Evolutionary conservation across 2,888 invertebrate genomes (phyloP).

Genomic region (Rhagonycha fulva): DNA sequence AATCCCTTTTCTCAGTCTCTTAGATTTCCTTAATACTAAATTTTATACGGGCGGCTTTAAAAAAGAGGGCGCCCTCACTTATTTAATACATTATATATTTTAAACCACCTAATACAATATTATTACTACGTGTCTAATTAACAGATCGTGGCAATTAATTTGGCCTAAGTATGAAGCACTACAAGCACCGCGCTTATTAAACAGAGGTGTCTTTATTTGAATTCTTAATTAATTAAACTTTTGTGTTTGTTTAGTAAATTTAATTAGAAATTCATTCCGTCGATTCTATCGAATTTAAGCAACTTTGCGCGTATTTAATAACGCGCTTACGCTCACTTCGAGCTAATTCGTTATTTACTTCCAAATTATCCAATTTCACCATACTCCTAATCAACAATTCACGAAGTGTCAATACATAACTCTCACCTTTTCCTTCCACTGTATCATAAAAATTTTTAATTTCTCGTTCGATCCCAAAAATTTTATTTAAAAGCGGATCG

Average conservation of each 20-base stretch:
- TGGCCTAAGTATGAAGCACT: not conserved
- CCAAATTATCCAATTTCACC: conserved; percentile 4
- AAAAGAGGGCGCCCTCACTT: not conserved
- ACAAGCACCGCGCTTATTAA: not conserved
- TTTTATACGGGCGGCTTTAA: too few relatives aligned
- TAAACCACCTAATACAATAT: not conserved
- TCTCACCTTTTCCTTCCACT: not conserved
- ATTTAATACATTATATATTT: not conserved
- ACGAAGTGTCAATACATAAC: not conserved
- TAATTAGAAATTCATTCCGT: not conserved
- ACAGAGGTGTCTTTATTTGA: not conserved
- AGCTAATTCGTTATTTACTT: not conserved
- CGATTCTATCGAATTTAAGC: not conserved
- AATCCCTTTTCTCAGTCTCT: not conserved
- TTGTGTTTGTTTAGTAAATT: not conserved
- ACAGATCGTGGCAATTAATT: not conserved
- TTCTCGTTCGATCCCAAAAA: not conserved
- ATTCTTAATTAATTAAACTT: not conserved
- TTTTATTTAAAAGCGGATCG: not conserved
- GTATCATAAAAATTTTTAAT: not conserved
- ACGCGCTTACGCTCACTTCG: conserved; percentile 5
- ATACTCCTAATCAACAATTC: conserved; percentile 4
- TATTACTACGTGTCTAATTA: not conserved
- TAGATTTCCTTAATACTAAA: not conserved
- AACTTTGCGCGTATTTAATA: conserved; percentile 3